These are phyloP conservation scores for Lacerta viridis DNA, from an alignment of 2,797 vertebrate genomes.

Conservation along the genomic window DNA sequence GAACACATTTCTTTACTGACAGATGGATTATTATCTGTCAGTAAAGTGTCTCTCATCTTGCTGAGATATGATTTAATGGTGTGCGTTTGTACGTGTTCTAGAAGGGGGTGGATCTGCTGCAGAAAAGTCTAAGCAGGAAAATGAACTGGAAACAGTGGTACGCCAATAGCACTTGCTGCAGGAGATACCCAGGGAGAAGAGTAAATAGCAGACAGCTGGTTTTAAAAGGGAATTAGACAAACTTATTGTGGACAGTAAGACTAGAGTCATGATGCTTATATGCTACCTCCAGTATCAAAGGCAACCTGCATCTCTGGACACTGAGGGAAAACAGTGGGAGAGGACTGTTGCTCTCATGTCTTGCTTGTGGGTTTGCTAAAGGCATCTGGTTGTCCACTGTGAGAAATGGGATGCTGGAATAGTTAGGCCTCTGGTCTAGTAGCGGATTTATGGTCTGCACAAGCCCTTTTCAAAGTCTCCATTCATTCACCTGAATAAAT, in stretches of 20 bases:
- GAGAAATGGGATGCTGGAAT: neutral
- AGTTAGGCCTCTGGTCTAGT: neutral
- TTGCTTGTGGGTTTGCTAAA: neutral
- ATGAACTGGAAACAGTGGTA: neutral
- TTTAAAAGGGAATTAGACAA: neutral
- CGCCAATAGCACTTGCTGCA: neutral
- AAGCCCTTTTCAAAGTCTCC: neutral
- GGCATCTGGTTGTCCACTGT: neutral
- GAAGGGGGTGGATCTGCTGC: neutral
- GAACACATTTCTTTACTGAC: slow-evolving; percentile 8
- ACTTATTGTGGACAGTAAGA: too few species aligned
- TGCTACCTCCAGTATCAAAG: neutral
- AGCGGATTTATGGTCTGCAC: too few species aligned
- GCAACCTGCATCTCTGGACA: neutral
- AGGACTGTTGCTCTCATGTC: neutral
- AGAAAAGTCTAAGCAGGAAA: slow-evolving; percentile 12
- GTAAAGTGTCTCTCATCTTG: slow-evolving; percentile 27
- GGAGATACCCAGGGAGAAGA: neutral
- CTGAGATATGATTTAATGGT: slow-evolving; percentile 26
- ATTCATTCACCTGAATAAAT: neutral
- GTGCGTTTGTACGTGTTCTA: neutral
- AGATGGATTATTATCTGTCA: slow-evolving; percentile 30
- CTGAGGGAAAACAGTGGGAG: neutral
- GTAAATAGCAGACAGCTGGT: neutral
- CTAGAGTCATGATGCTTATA: neutral